Conservation (phyloP, 23 tunicate genomes). For the Ciona savignyi region DNA sequence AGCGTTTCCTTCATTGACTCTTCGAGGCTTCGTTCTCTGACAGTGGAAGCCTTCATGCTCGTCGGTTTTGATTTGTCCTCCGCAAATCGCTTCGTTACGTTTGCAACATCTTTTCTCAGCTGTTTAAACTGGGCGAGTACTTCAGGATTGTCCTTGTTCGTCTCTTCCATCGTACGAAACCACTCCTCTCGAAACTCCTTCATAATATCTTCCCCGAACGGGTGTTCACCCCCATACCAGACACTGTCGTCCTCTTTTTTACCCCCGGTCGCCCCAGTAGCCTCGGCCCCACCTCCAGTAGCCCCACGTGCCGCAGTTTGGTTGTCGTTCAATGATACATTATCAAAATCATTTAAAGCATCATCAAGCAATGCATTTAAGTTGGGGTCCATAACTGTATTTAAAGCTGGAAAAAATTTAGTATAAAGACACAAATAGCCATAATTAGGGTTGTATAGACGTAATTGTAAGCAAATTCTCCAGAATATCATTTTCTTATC, state of each 20-base stretch:
- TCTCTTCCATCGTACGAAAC: conserved; percentile 61
- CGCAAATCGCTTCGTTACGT: background rate
- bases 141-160: conserved; percentile 43
- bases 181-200: conserved; percentile 75
- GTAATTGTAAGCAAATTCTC: too few relatives aligned
- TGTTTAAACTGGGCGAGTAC: conserved; percentile 31
- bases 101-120: conserved; percentile 7
- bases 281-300: background rate
- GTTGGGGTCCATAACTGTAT: conserved; percentile 64
- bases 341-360: conserved; percentile 87
- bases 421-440: too few relatives aligned
- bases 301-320: background rate
- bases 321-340: background rate
- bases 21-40: conserved; percentile 11
- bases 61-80: background rate
- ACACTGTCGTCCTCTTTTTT: background rate
- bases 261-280: background rate
- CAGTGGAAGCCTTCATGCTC: background rate
- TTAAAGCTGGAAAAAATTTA: too few relatives aligned
- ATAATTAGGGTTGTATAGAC: too few relatives aligned
- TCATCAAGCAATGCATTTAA: conserved; percentile 80
- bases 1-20: conserved; percentile 47
- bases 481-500: too few relatives aligned
- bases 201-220: conserved; percentile 40
- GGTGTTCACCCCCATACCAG: background rate